Conservation (phyloP, 2,113 vertebrate genomes). For the Anoplopoma fimbria region DNA sequence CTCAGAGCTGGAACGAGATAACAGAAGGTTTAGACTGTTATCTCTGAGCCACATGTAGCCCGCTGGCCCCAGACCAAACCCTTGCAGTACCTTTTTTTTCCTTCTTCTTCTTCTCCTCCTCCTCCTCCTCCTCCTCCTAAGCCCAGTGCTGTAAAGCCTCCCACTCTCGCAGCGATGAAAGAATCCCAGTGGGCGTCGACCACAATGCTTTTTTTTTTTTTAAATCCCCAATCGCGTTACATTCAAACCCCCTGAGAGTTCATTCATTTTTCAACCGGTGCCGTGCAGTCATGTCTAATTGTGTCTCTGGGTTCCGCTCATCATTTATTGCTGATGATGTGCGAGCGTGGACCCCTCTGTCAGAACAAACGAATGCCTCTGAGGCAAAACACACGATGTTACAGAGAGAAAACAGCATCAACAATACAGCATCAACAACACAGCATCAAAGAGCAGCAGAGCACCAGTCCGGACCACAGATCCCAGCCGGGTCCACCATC, state of each 20-base stretch:
- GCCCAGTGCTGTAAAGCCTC: constrained; percentile 9
- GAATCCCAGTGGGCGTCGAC: constrained; percentile 30
- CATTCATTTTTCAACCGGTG: constrained; percentile 46
- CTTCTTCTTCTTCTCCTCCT: not conserved
- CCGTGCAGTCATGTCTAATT: constrained; percentile 31
- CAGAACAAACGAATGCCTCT: constrained; percentile 10
- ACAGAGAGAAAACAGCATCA: not conserved
- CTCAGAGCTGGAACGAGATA: not conserved
- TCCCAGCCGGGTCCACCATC: not conserved
- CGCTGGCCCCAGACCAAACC: constrained; percentile 50
- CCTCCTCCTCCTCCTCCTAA: constrained; percentile 2
- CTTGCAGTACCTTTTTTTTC: constrained; percentile 9
- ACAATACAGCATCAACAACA: constrained; percentile 5
- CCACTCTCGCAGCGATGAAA: constrained; percentile 7
- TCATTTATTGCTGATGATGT: constrained; percentile 52
- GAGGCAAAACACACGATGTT: constrained; percentile 23
- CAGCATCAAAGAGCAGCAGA: constrained; percentile 19
- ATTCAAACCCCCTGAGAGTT: constrained; percentile 1
- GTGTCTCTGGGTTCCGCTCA: constrained; percentile 25
- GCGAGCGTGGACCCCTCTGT: constrained; percentile 35
- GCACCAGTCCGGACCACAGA: not conserved
- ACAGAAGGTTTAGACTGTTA: constrained; percentile 21
- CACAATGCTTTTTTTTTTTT: constrained; percentile 35
- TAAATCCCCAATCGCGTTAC: constrained; percentile 29
- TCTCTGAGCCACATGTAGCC: constrained; percentile 42